phyloP scores from a whole-genome alignment of 1,140 invertebrate species.

The Adoxophyes honmai region DNA sequence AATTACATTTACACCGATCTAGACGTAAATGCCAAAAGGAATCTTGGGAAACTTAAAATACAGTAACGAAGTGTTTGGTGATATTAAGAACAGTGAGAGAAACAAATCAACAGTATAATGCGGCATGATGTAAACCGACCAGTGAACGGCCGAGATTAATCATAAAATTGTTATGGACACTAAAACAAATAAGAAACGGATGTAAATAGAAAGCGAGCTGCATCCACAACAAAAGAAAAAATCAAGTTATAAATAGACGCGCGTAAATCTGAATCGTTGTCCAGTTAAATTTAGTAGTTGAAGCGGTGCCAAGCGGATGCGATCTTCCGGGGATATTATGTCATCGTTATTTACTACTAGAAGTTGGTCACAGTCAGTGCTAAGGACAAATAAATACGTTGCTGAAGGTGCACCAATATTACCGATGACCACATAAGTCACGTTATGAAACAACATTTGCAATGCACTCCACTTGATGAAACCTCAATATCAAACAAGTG shows the following conservation, averaged over 20 bases:
- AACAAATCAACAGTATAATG: too few relatives aligned
- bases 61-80: too few relatives aligned
- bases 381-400: constrained; percentile 16
- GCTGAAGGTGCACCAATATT: background rate
- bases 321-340: constrained; percentile 63
- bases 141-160: background rate
- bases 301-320: constrained; percentile 60
- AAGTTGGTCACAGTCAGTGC: constrained; percentile 7
- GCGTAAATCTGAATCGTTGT: constrained; percentile 17
- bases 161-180: background rate
- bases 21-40: too few relatives aligned
- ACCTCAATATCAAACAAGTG: too few relatives aligned
- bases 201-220: constrained; percentile 18
- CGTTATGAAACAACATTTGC: too few relatives aligned
- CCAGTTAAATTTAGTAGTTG: constrained; percentile 46
- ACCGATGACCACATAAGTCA: too few relatives aligned
- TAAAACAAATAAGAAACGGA: background rate
- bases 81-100: too few relatives aligned
- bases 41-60: too few relatives aligned
- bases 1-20: background rate
- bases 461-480: too few relatives aligned
- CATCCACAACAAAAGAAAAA: constrained; percentile 18
- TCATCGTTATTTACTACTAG: constrained; percentile 43
- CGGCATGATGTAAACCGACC: too few relatives aligned
- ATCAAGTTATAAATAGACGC: constrained; percentile 11